Conservation (phyloP, 2,888 invertebrate species). For the Drosophila phalerata region DNA sequence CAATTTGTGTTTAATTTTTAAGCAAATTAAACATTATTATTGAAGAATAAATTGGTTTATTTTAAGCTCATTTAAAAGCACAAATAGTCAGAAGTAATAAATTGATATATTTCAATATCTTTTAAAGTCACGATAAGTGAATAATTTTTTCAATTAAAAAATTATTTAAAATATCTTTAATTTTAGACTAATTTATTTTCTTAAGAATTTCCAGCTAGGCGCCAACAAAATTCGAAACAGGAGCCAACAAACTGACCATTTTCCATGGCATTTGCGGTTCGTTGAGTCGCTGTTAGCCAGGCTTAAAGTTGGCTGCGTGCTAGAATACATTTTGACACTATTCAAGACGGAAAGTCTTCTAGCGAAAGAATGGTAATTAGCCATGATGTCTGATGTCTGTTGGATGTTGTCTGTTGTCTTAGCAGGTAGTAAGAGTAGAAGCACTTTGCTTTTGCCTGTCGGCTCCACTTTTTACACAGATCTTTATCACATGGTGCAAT, state of each 20-base stretch:
- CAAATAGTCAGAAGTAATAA: too few relatives aligned
- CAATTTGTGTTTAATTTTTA: too few relatives aligned
- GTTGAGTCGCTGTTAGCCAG: conserved; percentile 30
- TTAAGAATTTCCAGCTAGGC: background rate
- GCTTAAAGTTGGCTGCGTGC: conserved; percentile 56
- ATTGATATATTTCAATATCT: too few relatives aligned
- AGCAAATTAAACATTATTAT: too few relatives aligned
- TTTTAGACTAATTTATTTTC: conserved; percentile 11
- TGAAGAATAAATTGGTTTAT: too few relatives aligned
- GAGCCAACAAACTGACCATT: conserved; percentile 29
- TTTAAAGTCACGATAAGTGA: too few relatives aligned
- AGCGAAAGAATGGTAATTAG: conserved; percentile 75
- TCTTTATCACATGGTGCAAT: conserved; percentile 66
- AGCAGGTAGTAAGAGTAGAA: conserved; percentile 5
- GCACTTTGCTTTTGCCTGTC: conserved; percentile 21
- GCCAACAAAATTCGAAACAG: conserved; percentile 4
- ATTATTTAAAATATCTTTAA: background rate
- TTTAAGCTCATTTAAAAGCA: too few relatives aligned
- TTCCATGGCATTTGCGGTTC: conserved; percentile 50
- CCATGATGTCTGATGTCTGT: conserved; percentile 51
- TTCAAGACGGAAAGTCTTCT: conserved; percentile 58
- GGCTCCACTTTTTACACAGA: conserved; percentile 53
- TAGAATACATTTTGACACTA: conserved; percentile 79
- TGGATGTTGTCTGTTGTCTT: conserved; percentile 49
- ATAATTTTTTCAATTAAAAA: too few relatives aligned